Evolutionary conservation across 1,140 invertebrate genomes (phyloP).

Genomic region (Alviniconcha marisindica): DNA sequence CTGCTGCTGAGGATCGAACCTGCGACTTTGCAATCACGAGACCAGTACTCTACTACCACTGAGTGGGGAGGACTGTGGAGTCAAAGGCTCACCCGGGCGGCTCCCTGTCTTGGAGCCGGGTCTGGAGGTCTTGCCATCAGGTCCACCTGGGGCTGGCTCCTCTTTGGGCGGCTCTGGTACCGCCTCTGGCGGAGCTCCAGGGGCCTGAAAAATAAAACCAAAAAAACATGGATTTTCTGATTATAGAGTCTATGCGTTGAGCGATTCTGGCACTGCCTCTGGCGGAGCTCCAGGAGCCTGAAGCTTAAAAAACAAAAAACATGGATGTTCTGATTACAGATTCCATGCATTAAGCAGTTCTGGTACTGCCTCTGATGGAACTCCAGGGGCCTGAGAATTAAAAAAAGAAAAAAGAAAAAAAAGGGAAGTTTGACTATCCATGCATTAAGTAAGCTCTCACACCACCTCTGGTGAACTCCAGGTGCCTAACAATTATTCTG

Average conservation of each 20-base stretch:
- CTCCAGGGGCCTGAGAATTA: constrained; percentile 49
- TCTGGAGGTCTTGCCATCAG: constrained; percentile 34
- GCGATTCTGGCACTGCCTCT: constrained; percentile 55
- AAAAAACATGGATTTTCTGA: neutral
- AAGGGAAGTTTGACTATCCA: neutral
- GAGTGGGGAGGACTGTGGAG: too few species aligned
- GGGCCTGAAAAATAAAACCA: constrained; percentile 45
- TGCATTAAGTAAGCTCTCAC: constrained; percentile 55
- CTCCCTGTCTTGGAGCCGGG: constrained; percentile 39
- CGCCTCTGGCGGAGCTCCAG: constrained; percentile 54
- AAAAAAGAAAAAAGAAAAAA: neutral
- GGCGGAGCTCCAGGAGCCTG: constrained; percentile 58
- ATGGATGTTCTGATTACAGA: neutral
- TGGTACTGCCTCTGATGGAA: constrained; percentile 56
- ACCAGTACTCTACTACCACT: too few species aligned
- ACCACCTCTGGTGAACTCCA: constrained; percentile 53
- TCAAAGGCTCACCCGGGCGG: constrained; percentile 31
- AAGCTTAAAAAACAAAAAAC: constrained; percentile 1
- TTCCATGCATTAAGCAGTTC: constrained; percentile 49
- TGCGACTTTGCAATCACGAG: too few species aligned
- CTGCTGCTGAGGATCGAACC: too few species aligned
- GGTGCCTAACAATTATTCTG: constrained; percentile 44
- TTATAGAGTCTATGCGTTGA: constrained; percentile 15
- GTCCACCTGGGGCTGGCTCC: constrained; percentile 56
- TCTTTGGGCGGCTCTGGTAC: constrained; percentile 62